A percentile compares a stretch with the other conserved stretches of the same genome.
phyloP scores from a whole-genome alignment of 2,888 invertebrate species.

The Eustalomyia histrio region DNA sequence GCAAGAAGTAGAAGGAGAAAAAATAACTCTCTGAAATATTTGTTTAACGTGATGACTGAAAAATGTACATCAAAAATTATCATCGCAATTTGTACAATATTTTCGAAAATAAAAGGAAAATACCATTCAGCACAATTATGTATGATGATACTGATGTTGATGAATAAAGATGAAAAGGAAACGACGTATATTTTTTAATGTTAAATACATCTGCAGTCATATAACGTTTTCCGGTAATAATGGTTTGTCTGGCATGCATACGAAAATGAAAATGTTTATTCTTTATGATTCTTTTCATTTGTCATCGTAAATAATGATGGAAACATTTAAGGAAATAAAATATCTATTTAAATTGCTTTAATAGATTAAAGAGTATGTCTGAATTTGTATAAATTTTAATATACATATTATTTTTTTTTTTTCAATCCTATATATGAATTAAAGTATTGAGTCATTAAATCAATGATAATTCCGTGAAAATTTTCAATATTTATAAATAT shows the following conservation, averaged over 20 bases:
- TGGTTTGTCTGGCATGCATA: neutral
- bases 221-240: neutral
- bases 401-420: neutral
- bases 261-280: neutral
- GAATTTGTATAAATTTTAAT: neutral
- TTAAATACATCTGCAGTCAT: neutral
- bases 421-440: neutral
- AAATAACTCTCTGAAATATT: conserved; percentile 30
- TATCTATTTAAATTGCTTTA: neutral
- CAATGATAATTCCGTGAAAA: neutral
- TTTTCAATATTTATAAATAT: neutral
- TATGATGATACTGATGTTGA: conserved; percentile 14
- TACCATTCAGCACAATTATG: neutral
- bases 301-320: neutral
- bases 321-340: neutral
- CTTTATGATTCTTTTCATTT: neutral
- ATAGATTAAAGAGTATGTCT: neutral
- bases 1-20: neutral
- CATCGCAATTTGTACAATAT: conserved; percentile 6
- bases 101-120: neutral
- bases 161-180: conserved; percentile 13
- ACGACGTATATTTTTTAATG: neutral
- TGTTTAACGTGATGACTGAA: conserved; percentile 35
- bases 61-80: conserved; percentile 18
- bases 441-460: neutral